These are phyloP conservation scores for Podotricha telesiphe DNA, from an alignment of 2,888 invertebrate species.

Conservation along the genomic window DNA sequence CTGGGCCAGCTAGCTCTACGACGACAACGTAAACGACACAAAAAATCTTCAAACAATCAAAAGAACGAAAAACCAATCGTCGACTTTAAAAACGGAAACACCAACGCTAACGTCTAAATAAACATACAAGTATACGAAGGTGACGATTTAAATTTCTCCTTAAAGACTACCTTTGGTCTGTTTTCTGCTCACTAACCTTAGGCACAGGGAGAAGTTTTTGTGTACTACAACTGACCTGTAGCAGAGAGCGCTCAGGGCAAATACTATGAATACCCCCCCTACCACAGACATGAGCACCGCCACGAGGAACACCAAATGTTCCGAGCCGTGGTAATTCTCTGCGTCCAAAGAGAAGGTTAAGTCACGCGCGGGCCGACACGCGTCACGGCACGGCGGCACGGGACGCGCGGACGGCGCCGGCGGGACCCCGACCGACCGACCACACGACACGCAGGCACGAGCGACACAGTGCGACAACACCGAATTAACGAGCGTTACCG, in stretches of 20 bases:
- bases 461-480: conserved; percentile 79
- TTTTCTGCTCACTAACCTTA: conserved; percentile 98
- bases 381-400: conserved; percentile 26
- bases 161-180: conserved; percentile 88
- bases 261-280: conserved; percentile 99
- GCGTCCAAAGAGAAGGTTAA: conserved; percentile 83
- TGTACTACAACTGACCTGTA: conserved; percentile 99
- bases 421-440: conserved; percentile 51
- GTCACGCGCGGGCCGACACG: conserved; percentile 55
- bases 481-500: conserved; percentile 67
- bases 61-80: conserved; percentile 74
- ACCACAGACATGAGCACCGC: conserved; percentile 99
- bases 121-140: conserved; percentile 84
- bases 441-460: conserved; percentile 72
- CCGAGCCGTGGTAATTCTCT: conserved; percentile 98
- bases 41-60: conserved; percentile 64
- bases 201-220: conserved; percentile 99
- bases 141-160: conserved; percentile 83
- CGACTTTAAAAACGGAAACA: conserved; percentile 80
- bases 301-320: conserved; percentile 98
- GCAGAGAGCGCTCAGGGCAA: conserved; percentile 99
- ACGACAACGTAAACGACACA: conserved; percentile 79
- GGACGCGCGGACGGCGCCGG: conserved; percentile 65
- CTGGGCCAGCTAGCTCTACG: conserved; percentile 80
- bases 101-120: conserved; percentile 82